Base-by-base conservation (phyloP, 2,113 vertebrate genomes). In the Corapipo altera region DNA sequence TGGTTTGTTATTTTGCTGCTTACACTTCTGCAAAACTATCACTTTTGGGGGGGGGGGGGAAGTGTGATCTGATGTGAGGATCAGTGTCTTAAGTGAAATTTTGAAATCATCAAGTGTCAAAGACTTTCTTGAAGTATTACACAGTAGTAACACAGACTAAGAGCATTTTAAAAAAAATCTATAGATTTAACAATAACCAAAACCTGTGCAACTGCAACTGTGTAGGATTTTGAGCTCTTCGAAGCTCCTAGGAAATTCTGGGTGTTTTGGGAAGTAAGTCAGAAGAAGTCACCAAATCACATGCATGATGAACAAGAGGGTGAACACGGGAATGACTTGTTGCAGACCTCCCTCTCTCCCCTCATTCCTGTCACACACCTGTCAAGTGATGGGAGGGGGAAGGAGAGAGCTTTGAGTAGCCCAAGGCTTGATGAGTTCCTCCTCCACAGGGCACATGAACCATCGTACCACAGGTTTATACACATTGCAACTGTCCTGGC, bases 41-140 rank as follows among this genome's bases (percentile, higher is more conserved):
- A 0, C 16, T 11, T 55, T 8, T 1, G 15, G 6, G 5, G 35
- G 41, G n/a, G 13, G 6, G 2, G 12, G 20, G 17, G n/a, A 59
- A 43, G 15, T 26, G 16, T 30, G 15, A 15, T n/a, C 51, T 89
- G 49, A 72, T 2, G 1, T 27, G 57, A 49, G 41, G 10, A 27
- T 66, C 26, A 32, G 0, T 62, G 15, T 39, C 39, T 9, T 54
- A 57, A 49, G 27, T 35, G 20, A 93, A 41, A 61, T 77, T 51
- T 51, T 48, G 16, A 88, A 51, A 55, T 65, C 1, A 21, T 70
- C 26, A n/a, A 13, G 19, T 59, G 32, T 57, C 24, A 62, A 18
- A 71, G 41, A 39, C 39, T 70, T 91, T 30, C 19, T 54, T 82
- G 30, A 27, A 79, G 61, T 30, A 65, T 91, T 72, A 26, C 16